Evolutionary conservation across 2,888 invertebrate genomes (phyloP).

Genomic region (Netelia virgata): DNA sequence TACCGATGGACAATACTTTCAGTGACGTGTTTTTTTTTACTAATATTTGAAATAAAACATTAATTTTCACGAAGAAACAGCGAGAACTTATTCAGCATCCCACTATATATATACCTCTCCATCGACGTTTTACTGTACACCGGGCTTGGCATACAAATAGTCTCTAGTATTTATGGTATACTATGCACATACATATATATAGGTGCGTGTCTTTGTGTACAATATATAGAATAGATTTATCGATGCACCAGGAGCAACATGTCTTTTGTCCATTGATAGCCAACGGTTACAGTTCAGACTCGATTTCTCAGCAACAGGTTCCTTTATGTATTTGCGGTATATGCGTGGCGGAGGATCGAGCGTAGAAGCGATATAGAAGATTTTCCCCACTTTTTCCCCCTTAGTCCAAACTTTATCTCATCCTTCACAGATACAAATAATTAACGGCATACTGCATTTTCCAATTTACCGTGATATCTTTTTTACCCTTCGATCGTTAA

Average conservation of each 20-base stretch:
- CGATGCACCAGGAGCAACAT: constrained; percentile 33
- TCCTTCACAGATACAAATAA: too few relatives aligned
- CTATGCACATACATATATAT: neutral
- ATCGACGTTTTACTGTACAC: too few relatives aligned
- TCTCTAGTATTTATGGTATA: constrained; percentile 10
- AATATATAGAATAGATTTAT: constrained; percentile 11
- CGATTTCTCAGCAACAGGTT: constrained; percentile 65
- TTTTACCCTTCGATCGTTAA: too few relatives aligned
- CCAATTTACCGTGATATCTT: too few relatives aligned
- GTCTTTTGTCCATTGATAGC: constrained; percentile 51
- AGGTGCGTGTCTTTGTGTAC: neutral
- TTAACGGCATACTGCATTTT: too few relatives aligned
- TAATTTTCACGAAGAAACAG: too few relatives aligned
- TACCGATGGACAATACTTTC: too few relatives aligned
- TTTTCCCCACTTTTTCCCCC: neutral
- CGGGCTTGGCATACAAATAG: neutral
- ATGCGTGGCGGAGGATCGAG: constrained; percentile 3
- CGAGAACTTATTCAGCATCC: neutral
- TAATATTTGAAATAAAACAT: too few relatives aligned
- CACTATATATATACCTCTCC: neutral
- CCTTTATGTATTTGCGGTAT: constrained; percentile 38
- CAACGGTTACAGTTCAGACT: constrained; percentile 22
- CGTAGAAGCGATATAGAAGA: neutral
- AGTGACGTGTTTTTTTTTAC: too few relatives aligned
- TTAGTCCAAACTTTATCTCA: too few relatives aligned